These are phyloP conservation scores for Tachycineta bicolor DNA, from an alignment of 2,113 vertebrate genomes.

Conservation along the genomic window DNA sequence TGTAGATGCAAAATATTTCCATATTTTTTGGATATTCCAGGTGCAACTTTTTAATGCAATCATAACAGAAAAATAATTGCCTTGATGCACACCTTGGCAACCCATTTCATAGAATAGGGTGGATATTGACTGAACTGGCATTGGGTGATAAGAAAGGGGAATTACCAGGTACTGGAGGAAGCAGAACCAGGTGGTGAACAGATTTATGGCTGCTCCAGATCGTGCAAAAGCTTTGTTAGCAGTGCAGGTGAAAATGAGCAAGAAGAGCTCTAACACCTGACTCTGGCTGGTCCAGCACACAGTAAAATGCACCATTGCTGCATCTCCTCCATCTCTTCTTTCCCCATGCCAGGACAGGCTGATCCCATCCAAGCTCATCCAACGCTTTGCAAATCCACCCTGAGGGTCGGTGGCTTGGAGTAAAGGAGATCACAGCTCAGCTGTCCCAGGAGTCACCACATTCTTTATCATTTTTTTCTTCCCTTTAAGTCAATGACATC, in stretches of 20 bases:
- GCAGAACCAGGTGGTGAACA: neutral
- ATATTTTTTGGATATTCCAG: neutral
- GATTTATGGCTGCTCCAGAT: neutral
- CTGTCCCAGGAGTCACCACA: neutral
- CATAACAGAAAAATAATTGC: neutral
- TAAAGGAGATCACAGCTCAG: neutral
- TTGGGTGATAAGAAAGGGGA: neutral
- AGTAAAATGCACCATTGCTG: neutral
- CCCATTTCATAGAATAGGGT: accelerated
- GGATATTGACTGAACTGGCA: neutral
- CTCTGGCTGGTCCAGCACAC: neutral
- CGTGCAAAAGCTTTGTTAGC: accelerated
- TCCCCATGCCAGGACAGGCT: neutral
- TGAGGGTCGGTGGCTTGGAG: neutral
- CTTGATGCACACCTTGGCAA: neutral
- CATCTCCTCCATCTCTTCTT: neutral
- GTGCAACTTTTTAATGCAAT: neutral
- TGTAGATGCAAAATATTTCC: neutral
- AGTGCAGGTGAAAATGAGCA: neutral
- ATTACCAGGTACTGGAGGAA: neutral
- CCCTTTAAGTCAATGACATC: neutral
- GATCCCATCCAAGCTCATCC: neutral
- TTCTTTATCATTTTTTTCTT: neutral
- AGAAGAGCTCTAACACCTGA: neutral
- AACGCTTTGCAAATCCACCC: neutral